Percentiles rank a stretch among this genome's conserved stretches.
These are phyloP conservation scores for Cydia splendana DNA, from an alignment of 1,140 invertebrate species.

Conservation along the genomic window DNA sequence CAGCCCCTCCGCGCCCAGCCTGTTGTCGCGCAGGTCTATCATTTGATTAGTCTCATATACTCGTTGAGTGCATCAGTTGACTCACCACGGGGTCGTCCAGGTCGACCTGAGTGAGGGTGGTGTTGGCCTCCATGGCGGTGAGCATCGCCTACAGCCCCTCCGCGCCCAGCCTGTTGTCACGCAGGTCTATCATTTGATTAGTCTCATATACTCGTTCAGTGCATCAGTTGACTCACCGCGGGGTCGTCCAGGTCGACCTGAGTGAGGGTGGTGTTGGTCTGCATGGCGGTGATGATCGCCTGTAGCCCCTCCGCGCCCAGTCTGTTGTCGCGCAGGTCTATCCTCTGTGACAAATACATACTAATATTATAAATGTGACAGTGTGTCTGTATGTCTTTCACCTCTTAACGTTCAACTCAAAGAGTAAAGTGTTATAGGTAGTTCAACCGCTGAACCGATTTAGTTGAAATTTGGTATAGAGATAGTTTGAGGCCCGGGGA, in stretches of 20 bases:
- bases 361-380: no score
- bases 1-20: conserved; percentile 87
- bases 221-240: conserved; percentile 65
- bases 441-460: no score
- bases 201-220: no score
- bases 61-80: neutral
- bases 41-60: conserved; percentile 55
- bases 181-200: conserved; percentile 85
- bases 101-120: conserved; percentile 88
- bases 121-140: conserved; percentile 87
- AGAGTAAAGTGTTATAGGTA: no score
- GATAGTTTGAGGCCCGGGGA: no score
- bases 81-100: conserved; percentile 85
- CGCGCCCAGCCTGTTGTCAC: conserved; percentile 89
- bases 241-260: conserved; percentile 90
- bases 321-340: no score
- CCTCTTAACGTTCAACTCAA: no score
- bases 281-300: conserved; percentile 44
- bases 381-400: no score
- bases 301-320: no score
- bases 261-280: conserved; percentile 86
- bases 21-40: conserved; percentile 91
- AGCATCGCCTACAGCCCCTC: conserved; percentile 88
- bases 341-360: no score
- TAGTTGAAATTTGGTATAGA: no score